Evolutionary conservation across 2,888 invertebrate species (phyloP).

Genomic region (Sesia bembeciformis): DNA sequence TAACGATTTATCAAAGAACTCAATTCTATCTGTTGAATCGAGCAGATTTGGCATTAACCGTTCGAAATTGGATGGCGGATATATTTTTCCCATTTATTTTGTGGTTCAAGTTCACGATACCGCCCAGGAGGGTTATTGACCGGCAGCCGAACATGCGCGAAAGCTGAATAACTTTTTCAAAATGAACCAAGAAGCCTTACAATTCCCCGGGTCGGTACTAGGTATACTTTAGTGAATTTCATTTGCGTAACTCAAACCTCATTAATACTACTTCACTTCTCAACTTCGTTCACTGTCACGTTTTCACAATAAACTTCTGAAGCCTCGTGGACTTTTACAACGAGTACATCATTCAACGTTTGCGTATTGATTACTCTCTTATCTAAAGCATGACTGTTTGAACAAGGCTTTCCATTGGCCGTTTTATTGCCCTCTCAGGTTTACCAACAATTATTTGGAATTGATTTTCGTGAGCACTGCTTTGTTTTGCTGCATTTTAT

Average conservation of each 20-base stretch:
- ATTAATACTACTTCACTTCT: background rate
- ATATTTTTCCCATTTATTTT: conserved; percentile 30
- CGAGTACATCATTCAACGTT: conserved; percentile 7
- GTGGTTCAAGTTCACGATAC: conserved; percentile 67
- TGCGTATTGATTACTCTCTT: conserved; percentile 44
- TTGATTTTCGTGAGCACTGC: no score
- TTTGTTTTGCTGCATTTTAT: no score
- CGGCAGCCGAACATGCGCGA: conserved; percentile 46
- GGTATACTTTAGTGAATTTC: no score
- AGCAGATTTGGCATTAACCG: background rate
- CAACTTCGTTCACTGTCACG: background rate
- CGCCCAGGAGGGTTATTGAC: conserved; percentile 52
- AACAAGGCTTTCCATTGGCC: conserved; percentile 36
- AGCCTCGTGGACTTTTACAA: background rate
- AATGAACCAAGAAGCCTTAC: no score
- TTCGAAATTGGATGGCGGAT: no score
- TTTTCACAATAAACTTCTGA: background rate
- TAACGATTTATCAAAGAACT: background rate
- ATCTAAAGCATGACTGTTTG: conserved; percentile 41
- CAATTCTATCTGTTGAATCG: background rate
- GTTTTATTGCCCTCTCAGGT: conserved; percentile 39
- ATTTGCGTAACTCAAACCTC: background rate
- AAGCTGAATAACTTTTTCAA: background rate
- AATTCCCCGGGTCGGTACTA: no score
- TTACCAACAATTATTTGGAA: conserved; percentile 24